phyloP scores from a whole-genome alignment of 2,113 vertebrate species.

The Pseudorectes ferrugineus region DNA sequence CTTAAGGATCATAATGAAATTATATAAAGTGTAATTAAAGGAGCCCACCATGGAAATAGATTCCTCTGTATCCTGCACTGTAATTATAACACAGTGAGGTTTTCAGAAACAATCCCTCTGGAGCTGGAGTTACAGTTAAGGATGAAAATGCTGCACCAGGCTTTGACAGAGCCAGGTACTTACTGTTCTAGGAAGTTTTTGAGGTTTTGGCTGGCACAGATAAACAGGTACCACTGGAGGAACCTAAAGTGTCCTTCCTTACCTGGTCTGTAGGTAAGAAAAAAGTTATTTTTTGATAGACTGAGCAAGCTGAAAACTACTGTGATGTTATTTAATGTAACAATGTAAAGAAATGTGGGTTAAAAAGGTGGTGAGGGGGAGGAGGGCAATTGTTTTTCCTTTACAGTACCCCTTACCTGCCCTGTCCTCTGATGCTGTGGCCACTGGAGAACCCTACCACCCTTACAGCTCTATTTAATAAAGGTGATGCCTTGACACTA shows the following conservation, averaged over 20 bases:
- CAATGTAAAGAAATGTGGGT: not conserved
- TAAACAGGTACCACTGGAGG: not conserved
- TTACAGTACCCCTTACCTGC: not conserved
- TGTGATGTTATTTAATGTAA: not conserved
- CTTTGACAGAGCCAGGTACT: not conserved
- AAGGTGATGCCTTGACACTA: not conserved
- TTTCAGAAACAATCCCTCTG: not conserved
- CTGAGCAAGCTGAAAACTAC: not conserved
- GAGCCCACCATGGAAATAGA: not conserved
- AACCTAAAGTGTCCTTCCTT: not conserved
- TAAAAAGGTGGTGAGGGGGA: not conserved
- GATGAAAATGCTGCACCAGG: not conserved
- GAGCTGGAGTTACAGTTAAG: not conserved
- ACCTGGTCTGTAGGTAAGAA: not conserved
- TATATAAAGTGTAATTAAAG: not conserved
- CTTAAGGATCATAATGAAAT: not conserved
- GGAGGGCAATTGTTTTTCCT: not conserved
- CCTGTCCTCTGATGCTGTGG: not conserved
- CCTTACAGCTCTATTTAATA: not conserved
- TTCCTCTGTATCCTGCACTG: not conserved
- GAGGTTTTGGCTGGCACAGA: not conserved
- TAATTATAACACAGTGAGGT: not conserved
- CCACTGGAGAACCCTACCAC: not conserved
- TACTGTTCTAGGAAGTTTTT: not conserved
- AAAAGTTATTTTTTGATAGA: not conserved